Evolutionary conservation across 2,797 vertebrate species (phyloP).

Genomic region (Dryobates pubescens): DNA sequence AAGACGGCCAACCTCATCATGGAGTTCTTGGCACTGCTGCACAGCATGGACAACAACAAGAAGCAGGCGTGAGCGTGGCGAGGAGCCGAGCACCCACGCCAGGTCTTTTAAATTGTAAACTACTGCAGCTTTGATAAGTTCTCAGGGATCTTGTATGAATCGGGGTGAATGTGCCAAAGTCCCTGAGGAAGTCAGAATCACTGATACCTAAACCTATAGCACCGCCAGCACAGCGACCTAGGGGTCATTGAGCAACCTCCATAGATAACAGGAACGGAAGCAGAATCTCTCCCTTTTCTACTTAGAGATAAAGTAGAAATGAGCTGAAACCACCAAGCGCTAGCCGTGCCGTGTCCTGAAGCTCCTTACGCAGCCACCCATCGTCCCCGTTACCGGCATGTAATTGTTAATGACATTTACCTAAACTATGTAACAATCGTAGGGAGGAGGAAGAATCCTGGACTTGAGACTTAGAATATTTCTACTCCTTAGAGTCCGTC

Average conservation of each 20-base stretch:
- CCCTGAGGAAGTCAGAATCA: conserved; percentile 75
- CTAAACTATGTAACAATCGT: conserved; percentile 3
- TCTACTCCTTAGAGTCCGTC: conserved; percentile 40
- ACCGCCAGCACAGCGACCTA: conserved; percentile 46
- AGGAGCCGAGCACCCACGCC: neutral
- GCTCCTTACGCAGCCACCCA: conserved; percentile 24
- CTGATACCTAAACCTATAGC: conserved; percentile 30
- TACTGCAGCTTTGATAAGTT: conserved; percentile 60
- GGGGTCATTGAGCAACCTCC: conserved; percentile 60
- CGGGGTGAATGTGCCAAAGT: conserved; percentile 58
- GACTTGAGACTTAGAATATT: conserved; percentile 15
- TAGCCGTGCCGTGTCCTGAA: conserved; percentile 23
- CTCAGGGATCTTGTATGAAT: conserved; percentile 80
- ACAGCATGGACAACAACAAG: conserved; percentile 81
- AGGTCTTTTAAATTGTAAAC: conserved; percentile 23
- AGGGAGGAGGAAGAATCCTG: conserved; percentile 36
- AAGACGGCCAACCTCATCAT: conserved; percentile 88
- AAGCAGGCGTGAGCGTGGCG: conserved; percentile 79
- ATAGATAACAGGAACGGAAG: conserved; percentile 34
- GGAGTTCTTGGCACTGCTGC: conserved; percentile 83
- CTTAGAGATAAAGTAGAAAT: conserved; percentile 44
- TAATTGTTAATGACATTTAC: conserved; percentile 41
- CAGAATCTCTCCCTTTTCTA: conserved; percentile 54
- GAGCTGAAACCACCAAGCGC: conserved; percentile 33
- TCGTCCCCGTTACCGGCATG: neutral